Evolutionary conservation across 2,888 invertebrate species (phyloP).

Genomic region (Patella pellucida): DNA sequence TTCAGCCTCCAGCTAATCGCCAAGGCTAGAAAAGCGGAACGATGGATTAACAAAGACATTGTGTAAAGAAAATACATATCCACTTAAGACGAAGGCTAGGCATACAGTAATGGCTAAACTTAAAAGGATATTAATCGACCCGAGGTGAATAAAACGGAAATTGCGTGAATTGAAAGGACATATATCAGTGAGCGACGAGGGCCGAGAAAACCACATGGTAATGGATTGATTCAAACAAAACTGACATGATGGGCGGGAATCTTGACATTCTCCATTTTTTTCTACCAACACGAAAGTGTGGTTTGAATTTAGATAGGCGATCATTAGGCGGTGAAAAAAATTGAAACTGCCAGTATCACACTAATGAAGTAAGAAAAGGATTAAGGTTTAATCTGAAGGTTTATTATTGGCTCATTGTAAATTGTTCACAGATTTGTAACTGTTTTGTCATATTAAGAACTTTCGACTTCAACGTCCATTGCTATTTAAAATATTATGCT

Average conservation of each 20-base stretch:
- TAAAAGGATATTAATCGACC: conserved; percentile 11
- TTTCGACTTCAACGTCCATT: no score
- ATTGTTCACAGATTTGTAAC: no score
- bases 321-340: neutral
- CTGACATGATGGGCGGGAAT: conserved; percentile 7
- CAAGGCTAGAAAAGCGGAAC: neutral
- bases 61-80: conserved; percentile 8
- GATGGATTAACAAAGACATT: conserved; percentile 5
- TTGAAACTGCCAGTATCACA: no score
- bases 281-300: conserved; percentile 3
- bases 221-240: conserved; percentile 11
- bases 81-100: conserved; percentile 7
- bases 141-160: conserved; percentile 3
- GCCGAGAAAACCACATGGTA: neutral
- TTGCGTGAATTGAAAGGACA: conserved; percentile 7
- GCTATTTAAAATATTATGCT: no score
- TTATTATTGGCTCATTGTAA: no score
- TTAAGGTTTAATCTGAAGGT: no score
- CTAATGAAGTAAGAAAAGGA: no score
- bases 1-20: neutral
- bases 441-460: no score
- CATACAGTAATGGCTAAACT: conserved; percentile 2
- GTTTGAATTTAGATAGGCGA: conserved; percentile 6
- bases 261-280: conserved; percentile 2
- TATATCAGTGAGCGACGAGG: conserved; percentile 11